Percentiles rank a stretch among this genome's conserved stretches.
These are phyloP conservation scores for Ligdia adustata DNA, from an alignment of 2,888 invertebrate species.

Conservation along the genomic window DNA sequence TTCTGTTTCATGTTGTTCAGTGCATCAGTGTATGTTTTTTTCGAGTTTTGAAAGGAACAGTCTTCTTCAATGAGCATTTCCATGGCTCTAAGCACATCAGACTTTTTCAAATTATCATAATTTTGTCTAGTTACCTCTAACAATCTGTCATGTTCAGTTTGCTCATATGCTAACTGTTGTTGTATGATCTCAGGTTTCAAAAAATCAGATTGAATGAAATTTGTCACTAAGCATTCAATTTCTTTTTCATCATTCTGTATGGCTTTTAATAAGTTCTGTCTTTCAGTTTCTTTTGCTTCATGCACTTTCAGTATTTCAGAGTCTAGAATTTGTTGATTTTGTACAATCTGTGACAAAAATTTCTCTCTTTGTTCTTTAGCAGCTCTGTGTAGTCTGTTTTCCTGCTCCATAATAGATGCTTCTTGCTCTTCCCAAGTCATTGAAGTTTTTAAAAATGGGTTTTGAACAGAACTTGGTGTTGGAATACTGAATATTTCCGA, in stretches of 20 bases:
- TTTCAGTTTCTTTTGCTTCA: conserved; percentile 85
- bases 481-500: conserved; percentile 54
- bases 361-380: conserved; percentile 86
- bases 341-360: conserved; percentile 77
- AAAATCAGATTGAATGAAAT: conserved; percentile 85
- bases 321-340: conserved; percentile 87
- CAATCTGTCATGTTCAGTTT: conserved; percentile 86
- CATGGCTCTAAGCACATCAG: conserved; percentile 89
- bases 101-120: conserved; percentile 85
- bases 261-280: conserved; percentile 83
- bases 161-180: conserved; percentile 87
- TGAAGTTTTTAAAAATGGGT: conserved; percentile 59
- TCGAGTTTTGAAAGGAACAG: conserved; percentile 81
- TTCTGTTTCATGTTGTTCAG: conserved; percentile 86
- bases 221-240: conserved; percentile 85
- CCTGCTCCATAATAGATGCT: conserved; percentile 85
- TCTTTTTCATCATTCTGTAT: conserved; percentile 87
- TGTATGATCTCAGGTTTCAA: conserved; percentile 84
- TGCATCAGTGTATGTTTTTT: conserved; percentile 86
- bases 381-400: conserved; percentile 85
- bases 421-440: conserved; percentile 85
- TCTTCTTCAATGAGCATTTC: conserved; percentile 87
- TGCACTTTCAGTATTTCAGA: conserved; percentile 88
- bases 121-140: conserved; percentile 84
- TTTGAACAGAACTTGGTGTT: conserved; percentile 57